A percentile compares a stretch with the other conserved stretches of the same genome.
phyloP scores from a whole-genome alignment of 2,113 vertebrate species.

The Mandrillus leucophaeus region DNA sequence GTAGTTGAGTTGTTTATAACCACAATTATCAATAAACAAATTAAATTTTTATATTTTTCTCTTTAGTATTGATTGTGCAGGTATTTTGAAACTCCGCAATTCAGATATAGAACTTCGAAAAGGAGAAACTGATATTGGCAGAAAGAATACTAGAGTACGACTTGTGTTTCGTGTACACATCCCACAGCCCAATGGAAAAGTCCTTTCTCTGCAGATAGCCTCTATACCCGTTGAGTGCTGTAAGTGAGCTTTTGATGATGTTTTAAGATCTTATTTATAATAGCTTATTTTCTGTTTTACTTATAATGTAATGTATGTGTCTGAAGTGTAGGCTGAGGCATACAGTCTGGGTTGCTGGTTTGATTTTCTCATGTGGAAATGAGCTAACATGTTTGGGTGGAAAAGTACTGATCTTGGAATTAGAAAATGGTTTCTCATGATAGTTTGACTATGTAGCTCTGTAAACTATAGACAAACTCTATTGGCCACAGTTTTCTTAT shows the following conservation, averaged over 20 bases:
- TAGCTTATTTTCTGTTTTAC: conserved; percentile 47
- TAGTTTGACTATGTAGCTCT: not conserved
- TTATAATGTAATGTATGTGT: conserved; percentile 28
- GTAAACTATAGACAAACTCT: not conserved
- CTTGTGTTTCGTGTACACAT: conserved; percentile 98
- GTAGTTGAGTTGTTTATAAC: conserved; percentile 41
- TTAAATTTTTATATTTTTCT: conserved; percentile 54
- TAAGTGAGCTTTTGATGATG: conserved; percentile 85
- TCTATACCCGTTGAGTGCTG: conserved; percentile 99
- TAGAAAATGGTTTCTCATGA: conserved; percentile 21
- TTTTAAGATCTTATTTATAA: not conserved
- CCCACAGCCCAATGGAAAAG: conserved; percentile 96
- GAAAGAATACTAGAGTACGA: conserved; percentile 97
- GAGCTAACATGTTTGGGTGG: not conserved
- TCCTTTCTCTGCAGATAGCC: conserved; percentile 94
- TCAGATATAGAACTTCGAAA: conserved; percentile 99
- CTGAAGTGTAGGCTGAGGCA: not conserved
- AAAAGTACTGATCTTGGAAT: not conserved
- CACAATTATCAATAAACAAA: conserved; percentile 45
- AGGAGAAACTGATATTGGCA: conserved; percentile 98
- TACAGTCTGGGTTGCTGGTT: not conserved
- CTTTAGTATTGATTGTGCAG: conserved; percentile 97
- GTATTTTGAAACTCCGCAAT: conserved; percentile 98
- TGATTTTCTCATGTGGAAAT: conserved; percentile 12
- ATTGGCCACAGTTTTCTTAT: not conserved